Conservation (phyloP, 2,888 invertebrate genomes). For the Listrodromus nycthemerus region DNA sequence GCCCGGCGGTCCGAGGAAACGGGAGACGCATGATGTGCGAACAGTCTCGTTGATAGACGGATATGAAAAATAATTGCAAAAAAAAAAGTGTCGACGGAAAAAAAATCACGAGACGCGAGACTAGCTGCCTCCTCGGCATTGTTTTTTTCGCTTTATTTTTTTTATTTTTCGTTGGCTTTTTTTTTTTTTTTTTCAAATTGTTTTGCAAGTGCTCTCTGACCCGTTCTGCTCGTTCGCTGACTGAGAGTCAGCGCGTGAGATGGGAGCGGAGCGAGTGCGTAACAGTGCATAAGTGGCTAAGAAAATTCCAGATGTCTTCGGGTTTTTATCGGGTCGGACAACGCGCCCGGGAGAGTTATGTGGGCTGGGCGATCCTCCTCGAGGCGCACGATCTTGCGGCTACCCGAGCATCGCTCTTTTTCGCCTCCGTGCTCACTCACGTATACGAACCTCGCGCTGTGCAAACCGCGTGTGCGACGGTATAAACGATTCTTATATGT, state of each 20-base stretch:
- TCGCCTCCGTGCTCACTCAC: slow-evolving; percentile 31
- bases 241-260: slow-evolving; percentile 20
- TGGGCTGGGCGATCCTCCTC: slow-evolving; percentile 39
- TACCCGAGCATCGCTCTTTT: slow-evolving; percentile 13
- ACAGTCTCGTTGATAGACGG: slow-evolving; percentile 61
- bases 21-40: slow-evolving; percentile 57
- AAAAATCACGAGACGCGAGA: slow-evolving; percentile 31
- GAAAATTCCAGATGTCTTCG: slow-evolving; percentile 71
- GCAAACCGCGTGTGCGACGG: neutral
- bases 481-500: slow-evolving; percentile 35
- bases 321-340: slow-evolving; percentile 58
- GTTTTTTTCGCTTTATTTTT: neutral
- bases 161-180: neutral
- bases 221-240: slow-evolving; percentile 33
- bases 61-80: slow-evolving; percentile 57
- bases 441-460: slow-evolving; percentile 17
- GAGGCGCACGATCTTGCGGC: slow-evolving; percentile 71
- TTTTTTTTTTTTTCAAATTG: slow-evolving; percentile 23
- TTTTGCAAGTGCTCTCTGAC: slow-evolving; percentile 36
- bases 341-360: slow-evolving; percentile 58
- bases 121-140: slow-evolving; percentile 5
- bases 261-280: slow-evolving; percentile 39
- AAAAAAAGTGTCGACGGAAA: slow-evolving; percentile 18
- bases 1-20: slow-evolving; percentile 1
- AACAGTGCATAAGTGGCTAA: slow-evolving; percentile 63